Conservation (phyloP, 2,113 vertebrate species). For the Haemorhous mexicanus region DNA sequence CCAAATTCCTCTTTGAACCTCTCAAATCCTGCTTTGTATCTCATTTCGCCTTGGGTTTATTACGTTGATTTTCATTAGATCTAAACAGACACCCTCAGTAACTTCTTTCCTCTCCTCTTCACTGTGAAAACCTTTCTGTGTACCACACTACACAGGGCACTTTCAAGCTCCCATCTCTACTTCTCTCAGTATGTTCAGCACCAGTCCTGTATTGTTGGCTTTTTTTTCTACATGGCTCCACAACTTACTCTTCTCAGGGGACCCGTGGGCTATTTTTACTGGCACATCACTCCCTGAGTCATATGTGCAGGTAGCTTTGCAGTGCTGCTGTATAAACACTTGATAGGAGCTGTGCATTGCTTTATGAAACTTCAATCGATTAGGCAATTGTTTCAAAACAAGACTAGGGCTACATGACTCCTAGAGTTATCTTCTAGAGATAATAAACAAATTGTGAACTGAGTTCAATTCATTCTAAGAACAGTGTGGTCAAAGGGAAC, state of each 20-base stretch:
- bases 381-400: neutral
- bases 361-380: neutral
- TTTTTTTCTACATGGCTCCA: neutral
- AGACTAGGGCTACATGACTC: neutral
- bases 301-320: neutral
- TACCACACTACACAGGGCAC: fast-evolving
- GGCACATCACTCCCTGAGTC: neutral
- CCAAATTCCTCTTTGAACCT: neutral
- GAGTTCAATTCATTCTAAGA: neutral
- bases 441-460: neutral
- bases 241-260: neutral
- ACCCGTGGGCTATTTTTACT: neutral
- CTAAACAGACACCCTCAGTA: neutral
- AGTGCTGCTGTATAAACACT: neutral
- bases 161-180: neutral
- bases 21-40: neutral
- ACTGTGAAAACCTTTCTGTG: neutral
- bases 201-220: neutral
- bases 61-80: neutral
- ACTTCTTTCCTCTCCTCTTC: neutral
- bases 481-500: neutral
- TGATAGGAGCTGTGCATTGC: neutral
- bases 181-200: neutral
- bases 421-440: neutral
- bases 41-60: neutral